Base-by-base conservation (phyloP, 2,888 invertebrate species). In the Cerastis rubricosa region DNA sequence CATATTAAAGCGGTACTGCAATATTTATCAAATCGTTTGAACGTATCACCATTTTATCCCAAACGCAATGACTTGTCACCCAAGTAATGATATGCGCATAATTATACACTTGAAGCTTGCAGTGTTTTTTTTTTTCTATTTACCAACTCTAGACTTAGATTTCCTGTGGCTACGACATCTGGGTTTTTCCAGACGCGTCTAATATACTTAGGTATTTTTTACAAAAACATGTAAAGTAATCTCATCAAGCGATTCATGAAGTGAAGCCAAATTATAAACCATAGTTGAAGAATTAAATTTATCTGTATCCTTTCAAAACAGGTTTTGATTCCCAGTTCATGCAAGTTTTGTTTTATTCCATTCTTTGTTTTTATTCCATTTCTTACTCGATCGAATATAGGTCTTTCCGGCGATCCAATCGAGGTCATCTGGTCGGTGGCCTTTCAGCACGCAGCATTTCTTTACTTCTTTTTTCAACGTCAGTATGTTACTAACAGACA, bases 51-150 rank as follows among this genome's bases (percentile, higher is more conserved):
- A 25, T 49, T 35, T 43, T 54, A n/a, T 61, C 22, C 35, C 51
- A 54, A 69, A 76, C 22, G 22, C 35, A 9, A 83, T 85, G 87
- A 86, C 85, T 87, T 83, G 89, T 88, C 86, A 84, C 81, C 78
- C 82, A 74, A 82, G 82, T 90, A 90, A 92, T 90, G 67, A 91
- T 64, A 93, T 93, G 92, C 91, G 91, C 92, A 93, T 93, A 92
- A 90, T 92, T 90, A 90, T 81, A 76, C 54, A 65, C 63, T 64
- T 22, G 12, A 75, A 70, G 54, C 49, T 76, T 76, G 72, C 68
- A 71, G 64, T 35, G n/a, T n/a, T 76, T 78, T 85, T 82, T 86
- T 81, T 85, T 77, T 63, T 57, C 45, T 59, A 22, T 17, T 59
- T 17, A 67, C 49, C 59, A 54, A 76, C 67, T 59, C 63, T 69